These are phyloP conservation scores for Menura novaehollandiae DNA, from an alignment of 2,113 vertebrate genomes.

Conservation along the genomic window DNA sequence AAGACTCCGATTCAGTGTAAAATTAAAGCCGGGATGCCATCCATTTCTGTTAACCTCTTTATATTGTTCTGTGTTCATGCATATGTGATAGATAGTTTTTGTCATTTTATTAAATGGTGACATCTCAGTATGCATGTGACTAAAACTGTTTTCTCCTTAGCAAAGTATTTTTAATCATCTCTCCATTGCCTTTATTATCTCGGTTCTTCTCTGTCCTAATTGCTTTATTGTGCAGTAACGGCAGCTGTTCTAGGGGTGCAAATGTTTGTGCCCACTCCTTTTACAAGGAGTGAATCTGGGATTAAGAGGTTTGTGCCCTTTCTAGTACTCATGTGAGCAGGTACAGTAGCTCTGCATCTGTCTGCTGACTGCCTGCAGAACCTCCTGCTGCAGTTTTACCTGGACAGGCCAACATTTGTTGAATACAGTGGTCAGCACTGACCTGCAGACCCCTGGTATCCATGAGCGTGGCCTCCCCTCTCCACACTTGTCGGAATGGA, in stretches of 20 bases:
- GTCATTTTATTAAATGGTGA: slow-evolving; percentile 91
- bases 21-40: slow-evolving; percentile 91
- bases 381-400: background rate
- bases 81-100: slow-evolving; percentile 90
- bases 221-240: background rate
- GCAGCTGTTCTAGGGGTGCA: background rate
- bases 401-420: background rate
- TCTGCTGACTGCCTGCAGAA: background rate
- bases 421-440: background rate
- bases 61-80: slow-evolving; percentile 85
- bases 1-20: slow-evolving; percentile 81
- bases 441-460: background rate
- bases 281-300: rapidly evolving
- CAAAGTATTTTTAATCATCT: slow-evolving; percentile 72
- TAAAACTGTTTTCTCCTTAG: slow-evolving; percentile 73
- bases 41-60: slow-evolving; percentile 93
- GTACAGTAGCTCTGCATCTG: background rate
- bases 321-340: background rate
- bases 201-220: background rate
- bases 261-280: background rate
- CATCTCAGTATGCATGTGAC: slow-evolving; percentile 71
- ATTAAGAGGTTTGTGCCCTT: background rate
- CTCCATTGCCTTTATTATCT: slow-evolving; percentile 32
- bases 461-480: background rate
- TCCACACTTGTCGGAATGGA: background rate